phyloP scores from a whole-genome alignment of 2,113 vertebrate species.

The Scophthalmus maximus region DNA sequence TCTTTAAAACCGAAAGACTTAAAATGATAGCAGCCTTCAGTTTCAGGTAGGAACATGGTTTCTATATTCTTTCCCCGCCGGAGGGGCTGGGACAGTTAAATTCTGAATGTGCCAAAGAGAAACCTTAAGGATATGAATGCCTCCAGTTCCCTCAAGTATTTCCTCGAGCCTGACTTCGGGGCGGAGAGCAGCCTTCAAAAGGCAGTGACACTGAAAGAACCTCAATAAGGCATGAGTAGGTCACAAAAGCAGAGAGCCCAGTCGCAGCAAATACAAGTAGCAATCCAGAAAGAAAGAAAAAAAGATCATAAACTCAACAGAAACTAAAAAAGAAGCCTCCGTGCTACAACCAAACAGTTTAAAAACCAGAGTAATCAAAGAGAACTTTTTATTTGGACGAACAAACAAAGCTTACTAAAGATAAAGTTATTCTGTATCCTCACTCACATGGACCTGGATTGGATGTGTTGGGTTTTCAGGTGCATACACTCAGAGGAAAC shows the following conservation, averaged over 20 bases:
- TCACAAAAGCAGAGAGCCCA: constrained; percentile 13
- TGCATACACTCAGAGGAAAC: constrained; percentile 11
- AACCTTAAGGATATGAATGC: neutral
- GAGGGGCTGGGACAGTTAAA: neutral
- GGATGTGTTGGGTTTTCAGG: neutral
- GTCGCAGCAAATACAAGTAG: constrained; percentile 10
- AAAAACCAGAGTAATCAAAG: neutral
- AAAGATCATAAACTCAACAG: too few species aligned
- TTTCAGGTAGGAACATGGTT: neutral
- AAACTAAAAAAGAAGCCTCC: neutral
- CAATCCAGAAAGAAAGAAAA: constrained; percentile 17
- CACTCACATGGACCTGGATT: neutral
- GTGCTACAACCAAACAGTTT: neutral
- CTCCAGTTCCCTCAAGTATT: neutral
- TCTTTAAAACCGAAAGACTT: neutral
- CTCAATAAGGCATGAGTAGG: constrained; percentile 13
- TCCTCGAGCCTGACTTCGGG: constrained; percentile 13
- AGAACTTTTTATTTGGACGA: neutral
- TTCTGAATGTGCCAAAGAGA: constrained; percentile 1
- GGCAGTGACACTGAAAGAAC: constrained; percentile 18
- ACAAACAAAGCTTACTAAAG: neutral
- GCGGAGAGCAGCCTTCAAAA: constrained; percentile 16
- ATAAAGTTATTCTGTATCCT: too few species aligned
- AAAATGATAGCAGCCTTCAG: neutral
- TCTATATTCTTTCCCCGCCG: neutral